phyloP scores from a whole-genome alignment of 2,113 vertebrate species.

The Python bivittatus region DNA sequence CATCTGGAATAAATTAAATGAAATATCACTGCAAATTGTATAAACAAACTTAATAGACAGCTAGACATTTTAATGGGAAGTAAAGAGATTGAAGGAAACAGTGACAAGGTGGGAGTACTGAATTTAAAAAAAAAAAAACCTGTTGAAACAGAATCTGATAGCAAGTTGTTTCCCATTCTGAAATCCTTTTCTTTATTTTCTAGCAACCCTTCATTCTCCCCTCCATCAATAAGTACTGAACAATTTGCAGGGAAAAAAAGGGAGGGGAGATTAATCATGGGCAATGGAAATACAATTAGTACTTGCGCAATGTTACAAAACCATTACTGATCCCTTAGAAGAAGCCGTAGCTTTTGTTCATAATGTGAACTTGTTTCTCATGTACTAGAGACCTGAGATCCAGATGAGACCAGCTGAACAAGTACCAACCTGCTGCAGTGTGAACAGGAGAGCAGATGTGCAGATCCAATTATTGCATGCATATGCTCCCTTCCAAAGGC shows the following conservation, averaged over 20 bases:
- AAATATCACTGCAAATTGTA: constrained; percentile 22
- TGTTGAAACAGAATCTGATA: not conserved
- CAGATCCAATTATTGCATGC: not conserved
- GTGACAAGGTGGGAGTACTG: not conserved
- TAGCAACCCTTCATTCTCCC: not conserved
- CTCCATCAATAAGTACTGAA: not conserved
- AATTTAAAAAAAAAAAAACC: not conserved
- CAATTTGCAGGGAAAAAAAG: not conserved
- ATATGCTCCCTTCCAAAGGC: not conserved
- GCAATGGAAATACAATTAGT: not conserved
- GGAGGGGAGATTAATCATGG: not conserved
- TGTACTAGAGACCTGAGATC: not conserved
- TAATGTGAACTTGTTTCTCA: not conserved
- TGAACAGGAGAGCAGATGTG: not conserved
- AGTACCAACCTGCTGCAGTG: not conserved
- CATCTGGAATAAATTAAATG: constrained; percentile 22
- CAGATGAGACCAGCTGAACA: not conserved
- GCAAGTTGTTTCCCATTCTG: not conserved
- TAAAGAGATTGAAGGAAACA: constrained; percentile 22
- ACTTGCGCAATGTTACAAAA: not conserved
- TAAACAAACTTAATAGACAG: constrained; percentile 4
- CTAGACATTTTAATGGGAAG: constrained; percentile 12
- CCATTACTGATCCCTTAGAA: not conserved
- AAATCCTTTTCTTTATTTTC: not conserved
- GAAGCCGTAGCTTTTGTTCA: not conserved